Evolutionary conservation across 2,113 vertebrate genomes (phyloP).

Genomic region (Gadus macrocephalus): DNA sequence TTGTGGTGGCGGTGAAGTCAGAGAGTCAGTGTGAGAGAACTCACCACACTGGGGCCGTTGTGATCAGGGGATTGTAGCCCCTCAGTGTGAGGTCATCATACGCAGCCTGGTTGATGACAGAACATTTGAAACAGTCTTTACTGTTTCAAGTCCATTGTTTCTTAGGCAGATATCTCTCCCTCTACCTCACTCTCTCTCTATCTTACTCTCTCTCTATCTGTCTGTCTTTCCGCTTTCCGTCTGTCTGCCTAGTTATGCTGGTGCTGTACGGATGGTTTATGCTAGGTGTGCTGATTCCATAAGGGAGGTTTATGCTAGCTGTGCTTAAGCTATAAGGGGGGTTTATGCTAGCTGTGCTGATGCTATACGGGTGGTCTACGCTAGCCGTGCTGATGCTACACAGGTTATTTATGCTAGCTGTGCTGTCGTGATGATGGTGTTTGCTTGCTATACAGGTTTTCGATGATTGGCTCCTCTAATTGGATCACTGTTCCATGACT

Average conservation of each 20-base stretch:
- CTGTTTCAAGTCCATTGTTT: conserved; percentile 23
- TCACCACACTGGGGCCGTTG: conserved; percentile 18
- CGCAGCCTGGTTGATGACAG: conserved; percentile 21
- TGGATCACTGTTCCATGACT: conserved; percentile 34
- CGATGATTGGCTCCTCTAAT: conserved; percentile 15
- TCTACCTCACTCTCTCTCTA: background rate
- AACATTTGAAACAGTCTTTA: conserved; percentile 1
- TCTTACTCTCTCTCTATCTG: background rate
- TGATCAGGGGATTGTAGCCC: conserved; percentile 15
- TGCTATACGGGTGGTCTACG: background rate
- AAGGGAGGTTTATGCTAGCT: background rate
- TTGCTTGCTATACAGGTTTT: background rate
- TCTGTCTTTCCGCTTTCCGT: background rate
- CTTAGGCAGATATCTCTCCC: background rate
- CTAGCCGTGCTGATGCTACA: background rate
- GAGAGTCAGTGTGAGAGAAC: background rate
- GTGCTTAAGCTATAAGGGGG: background rate
- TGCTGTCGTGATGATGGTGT: background rate
- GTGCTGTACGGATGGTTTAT: background rate
- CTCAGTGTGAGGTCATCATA: conserved; percentile 16
- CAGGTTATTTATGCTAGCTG: background rate
- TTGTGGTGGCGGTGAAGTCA: background rate
- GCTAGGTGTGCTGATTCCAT: background rate
- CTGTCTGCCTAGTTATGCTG: background rate
- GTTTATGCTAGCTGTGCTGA: background rate